Percentiles rank a stretch among this genome's conserved stretches.
phyloP scores from a whole-genome alignment of 2,888 invertebrate species.

The Melitaea athalia region DNA sequence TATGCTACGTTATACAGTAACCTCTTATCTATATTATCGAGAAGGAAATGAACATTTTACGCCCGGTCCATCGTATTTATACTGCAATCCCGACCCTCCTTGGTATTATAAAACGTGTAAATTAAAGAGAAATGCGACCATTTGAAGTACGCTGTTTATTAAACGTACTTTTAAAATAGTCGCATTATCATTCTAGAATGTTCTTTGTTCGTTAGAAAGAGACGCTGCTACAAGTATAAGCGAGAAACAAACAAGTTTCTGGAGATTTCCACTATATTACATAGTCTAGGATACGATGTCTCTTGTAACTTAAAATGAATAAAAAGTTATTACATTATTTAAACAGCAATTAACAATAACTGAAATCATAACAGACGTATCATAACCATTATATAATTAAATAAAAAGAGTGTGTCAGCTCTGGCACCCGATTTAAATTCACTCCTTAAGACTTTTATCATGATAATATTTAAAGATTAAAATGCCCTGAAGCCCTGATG shows the following conservation, averaged over 20 bases:
- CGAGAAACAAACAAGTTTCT: constrained; percentile 37
- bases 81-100: constrained; percentile 44
- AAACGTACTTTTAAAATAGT: constrained; percentile 34
- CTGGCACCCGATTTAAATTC: too few relatives aligned
- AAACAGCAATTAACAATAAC: too few relatives aligned
- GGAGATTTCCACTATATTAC: constrained; percentile 44
- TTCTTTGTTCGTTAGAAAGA: constrained; percentile 47
- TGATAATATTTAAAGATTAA: too few relatives aligned
- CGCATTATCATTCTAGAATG: constrained; percentile 55
- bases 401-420: too few relatives aligned
- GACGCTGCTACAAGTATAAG: constrained; percentile 40
- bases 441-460: too few relatives aligned
- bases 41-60: constrained; percentile 52
- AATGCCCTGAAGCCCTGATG: too few relatives aligned
- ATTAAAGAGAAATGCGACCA: constrained; percentile 16
- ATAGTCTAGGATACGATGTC: constrained; percentile 41
- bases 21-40: constrained; percentile 56
- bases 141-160: constrained; percentile 11
- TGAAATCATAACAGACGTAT: too few relatives aligned
- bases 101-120: constrained; percentile 38
- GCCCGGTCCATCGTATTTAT: constrained; percentile 50
- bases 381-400: too few relatives aligned
- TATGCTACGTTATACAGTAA: constrained; percentile 38
- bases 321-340: neutral
- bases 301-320: neutral